phyloP scores from a whole-genome alignment of 2,888 invertebrate species.

The Rhagium mordax region DNA sequence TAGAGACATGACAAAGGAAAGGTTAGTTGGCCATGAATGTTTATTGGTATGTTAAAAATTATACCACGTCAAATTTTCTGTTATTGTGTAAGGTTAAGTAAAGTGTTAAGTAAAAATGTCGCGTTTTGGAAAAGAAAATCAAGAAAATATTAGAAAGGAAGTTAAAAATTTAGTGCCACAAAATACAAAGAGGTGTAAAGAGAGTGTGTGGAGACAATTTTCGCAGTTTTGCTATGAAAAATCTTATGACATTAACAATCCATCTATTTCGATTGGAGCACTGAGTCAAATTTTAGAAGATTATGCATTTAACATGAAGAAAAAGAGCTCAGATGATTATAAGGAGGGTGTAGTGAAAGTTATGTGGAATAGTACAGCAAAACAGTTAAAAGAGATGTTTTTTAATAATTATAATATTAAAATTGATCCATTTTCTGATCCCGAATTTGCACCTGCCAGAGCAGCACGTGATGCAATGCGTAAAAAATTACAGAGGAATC shows the following conservation, averaged over 20 bases:
- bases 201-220: constrained; percentile 1
- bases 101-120: background rate
- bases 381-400: background rate
- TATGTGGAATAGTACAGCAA: constrained; percentile 16
- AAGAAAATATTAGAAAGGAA: background rate
- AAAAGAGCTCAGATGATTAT: constrained; percentile 6
- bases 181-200: background rate
- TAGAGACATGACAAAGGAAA: too few species aligned
- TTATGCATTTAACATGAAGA: background rate
- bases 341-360: constrained; percentile 6
- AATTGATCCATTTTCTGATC: background rate
- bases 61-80: background rate
- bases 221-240: background rate
- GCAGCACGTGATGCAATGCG: background rate
- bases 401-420: background rate
- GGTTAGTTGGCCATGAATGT: background rate
- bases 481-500: background rate
- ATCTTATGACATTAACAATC: background rate
- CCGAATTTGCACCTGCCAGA: background rate
- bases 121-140: background rate
- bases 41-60: background rate
- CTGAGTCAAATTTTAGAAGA: background rate
- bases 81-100: background rate
- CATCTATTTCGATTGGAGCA: background rate
- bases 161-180: background rate